Evolutionary conservation across 2,113 vertebrate species (phyloP).

Genomic region (Cephalopholis sonnerati): DNA sequence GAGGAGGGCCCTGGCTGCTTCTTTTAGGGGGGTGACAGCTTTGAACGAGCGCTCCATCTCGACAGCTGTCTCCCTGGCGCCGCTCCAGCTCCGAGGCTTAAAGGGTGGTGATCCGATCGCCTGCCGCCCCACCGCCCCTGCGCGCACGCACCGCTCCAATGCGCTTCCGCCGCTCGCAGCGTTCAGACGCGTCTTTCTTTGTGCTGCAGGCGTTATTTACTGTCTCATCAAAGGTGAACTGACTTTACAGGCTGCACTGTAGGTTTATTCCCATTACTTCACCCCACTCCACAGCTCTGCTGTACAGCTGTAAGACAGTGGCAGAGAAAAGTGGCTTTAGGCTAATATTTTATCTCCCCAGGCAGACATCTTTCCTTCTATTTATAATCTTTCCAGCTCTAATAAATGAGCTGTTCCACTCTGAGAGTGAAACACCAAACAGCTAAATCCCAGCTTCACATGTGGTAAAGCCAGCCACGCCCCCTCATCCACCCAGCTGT

Average conservation of each 20-base stretch:
- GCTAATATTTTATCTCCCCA: constrained; percentile 10
- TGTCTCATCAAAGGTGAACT: constrained; percentile 35
- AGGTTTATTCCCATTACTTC: neutral
- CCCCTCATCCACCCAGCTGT: constrained; percentile 76
- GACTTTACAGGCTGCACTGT: constrained; percentile 18
- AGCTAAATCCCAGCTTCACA: constrained; percentile 63
- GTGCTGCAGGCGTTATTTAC: constrained; percentile 20
- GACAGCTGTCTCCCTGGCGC: constrained; percentile 99
- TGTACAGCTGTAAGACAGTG: constrained; percentile 5
- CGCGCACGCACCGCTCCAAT: constrained; percentile 81
- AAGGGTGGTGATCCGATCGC: constrained; percentile 86
- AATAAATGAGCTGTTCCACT: constrained; percentile 41
- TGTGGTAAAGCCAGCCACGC: constrained; percentile 66
- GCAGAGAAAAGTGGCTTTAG: neutral
- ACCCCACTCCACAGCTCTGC: constrained; percentile 9
- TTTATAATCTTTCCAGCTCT: constrained; percentile 30
- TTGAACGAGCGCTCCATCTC: constrained; percentile 92
- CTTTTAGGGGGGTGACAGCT: constrained; percentile 93
- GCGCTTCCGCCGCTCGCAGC: constrained; percentile 83
- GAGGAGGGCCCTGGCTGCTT: constrained; percentile 79
- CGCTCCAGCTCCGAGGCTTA: constrained; percentile 92
- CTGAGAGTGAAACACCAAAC: constrained; percentile 54
- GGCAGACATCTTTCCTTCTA: neutral
- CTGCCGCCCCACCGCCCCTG: constrained; percentile 86
- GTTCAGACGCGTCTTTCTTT: constrained; percentile 49